Base-by-base conservation (phyloP, 2,888 invertebrate species). In the Cordylochernes scorpioides region DNA sequence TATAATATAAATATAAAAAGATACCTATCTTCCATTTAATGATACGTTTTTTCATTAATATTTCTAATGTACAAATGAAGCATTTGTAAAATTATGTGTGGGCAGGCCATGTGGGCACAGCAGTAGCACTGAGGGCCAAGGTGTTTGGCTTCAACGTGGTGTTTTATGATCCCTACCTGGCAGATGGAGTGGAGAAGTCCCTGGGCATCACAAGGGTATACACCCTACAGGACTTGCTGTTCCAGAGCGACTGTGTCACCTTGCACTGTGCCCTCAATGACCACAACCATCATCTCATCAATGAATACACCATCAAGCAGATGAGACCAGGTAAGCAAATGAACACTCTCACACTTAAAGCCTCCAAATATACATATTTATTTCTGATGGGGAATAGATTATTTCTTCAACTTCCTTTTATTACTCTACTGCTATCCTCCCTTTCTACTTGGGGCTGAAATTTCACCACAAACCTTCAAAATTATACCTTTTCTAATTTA, bases 101-200 rank as follows among this genome's bases (percentile, higher is more conserved):
- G n/a, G n/a, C n/a, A n/a, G 65, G 94, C 49, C 72, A 88, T 50
- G 86, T 94, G 55, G 97, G 97, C 33, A 88, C 84, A 41, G 97
- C 94, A 35, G 94, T 99, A 30, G 94, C 94, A 47, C 62, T 94
- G 46, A 66, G 97, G 46, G 97, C 97, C 52, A 94, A 94, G 65
- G 88, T 82, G 33, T 97, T 99, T 62, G 97, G 97, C 50, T 94
- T 97, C 63, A 86, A 84, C 59, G 88, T 99, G 55, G 80, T 88
- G 60, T 97, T 97, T 61, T 97, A 91, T 59, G 97, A 97, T 62
- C 97, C 97, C 39, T 91, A 91, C 63, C 66, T 94, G 53, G 80
- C 86, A 45, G 94, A 97, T 59, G 94, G 94, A 53, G 84, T 88
- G 55, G 91, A 94, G 61, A 91, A 88, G 63, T 80, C 84, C 49